Conservation (phyloP, 2,797 vertebrate genomes). For the Lepus townsendii region DNA sequence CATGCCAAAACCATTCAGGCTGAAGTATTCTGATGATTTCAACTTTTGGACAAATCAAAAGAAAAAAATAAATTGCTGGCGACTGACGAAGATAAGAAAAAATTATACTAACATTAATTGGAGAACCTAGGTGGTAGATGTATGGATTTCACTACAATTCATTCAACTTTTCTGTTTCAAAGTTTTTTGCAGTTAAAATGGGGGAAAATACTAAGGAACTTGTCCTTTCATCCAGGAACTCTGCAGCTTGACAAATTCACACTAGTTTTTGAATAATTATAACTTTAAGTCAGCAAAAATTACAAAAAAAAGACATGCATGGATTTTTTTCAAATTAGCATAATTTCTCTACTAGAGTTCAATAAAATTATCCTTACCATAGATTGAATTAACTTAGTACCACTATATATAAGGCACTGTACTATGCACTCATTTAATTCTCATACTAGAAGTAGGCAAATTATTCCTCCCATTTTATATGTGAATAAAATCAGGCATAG, state of each 20-base stretch:
- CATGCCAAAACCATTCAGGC: not conserved
- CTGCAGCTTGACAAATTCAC: conserved; percentile 28
- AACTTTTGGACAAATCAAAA: conserved; percentile 64
- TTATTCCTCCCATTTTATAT: conserved; percentile 60
- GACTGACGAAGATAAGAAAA: too few species aligned
- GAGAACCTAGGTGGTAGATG: conserved; percentile 32
- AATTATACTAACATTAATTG: not conserved
- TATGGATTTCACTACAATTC: conserved; percentile 32
- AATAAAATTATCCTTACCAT: conserved; percentile 36
- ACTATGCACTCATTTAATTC: conserved; percentile 53
- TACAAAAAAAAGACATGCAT: conserved; percentile 5
- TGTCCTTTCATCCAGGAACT: not conserved
- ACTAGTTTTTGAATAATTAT: conserved; percentile 50
- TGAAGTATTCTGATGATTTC: conserved; percentile 14
- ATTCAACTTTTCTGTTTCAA: conserved; percentile 41
- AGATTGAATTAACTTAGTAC: conserved; percentile 47
- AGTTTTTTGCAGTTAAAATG: conserved; percentile 25
- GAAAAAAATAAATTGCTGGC: not conserved
- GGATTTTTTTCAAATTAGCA: conserved; percentile 48
- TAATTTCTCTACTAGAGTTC: conserved; percentile 22
- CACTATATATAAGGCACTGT: conserved; percentile 25
- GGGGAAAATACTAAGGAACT: conserved; percentile 53
- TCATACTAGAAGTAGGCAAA: conserved; percentile 37
- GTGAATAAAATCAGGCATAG: conserved; percentile 41
- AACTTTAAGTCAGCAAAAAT: conserved; percentile 64